Base-by-base conservation (phyloP, 2,888 invertebrate species). In the Eilema sororculum region DNA sequence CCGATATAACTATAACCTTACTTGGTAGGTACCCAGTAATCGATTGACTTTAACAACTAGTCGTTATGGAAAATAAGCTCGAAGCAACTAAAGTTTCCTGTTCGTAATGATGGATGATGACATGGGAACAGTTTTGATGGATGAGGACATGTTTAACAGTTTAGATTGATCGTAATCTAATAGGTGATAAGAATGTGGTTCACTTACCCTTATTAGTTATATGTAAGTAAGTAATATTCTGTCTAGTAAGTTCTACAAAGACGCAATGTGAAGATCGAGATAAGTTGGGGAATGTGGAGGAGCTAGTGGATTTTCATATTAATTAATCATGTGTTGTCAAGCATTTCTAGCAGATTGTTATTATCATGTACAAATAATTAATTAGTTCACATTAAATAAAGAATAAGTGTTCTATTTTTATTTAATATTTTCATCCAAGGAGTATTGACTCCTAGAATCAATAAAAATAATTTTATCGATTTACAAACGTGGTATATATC, bases 1-100 rank as follows among this genome's bases (percentile, higher is more conserved):
- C 80, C 74, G 79, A 84, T 81, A 85, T 83, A 84, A 75, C 75
- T 82, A 76, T 80, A 82, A 76, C 64, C 41, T 67, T 52, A 30
- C 63, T 16, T 1, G 30, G 30, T 46, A 60, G 46, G 2, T 22
- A 57, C 81, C 71, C 70, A 81, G 73, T 79, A 77, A 74, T 77
- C 72, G 72, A 73, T 71, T 71, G 63, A 67, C 64, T 80, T 79
- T 81, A 77, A 81, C 70, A 69, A 77, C 73, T 71, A 69, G 68
- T 67, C 69, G 62, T n/a, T 69, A 62, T 25, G 30, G 65, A 75
- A 79, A 80, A 73, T 73, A 80, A 69, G 64, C 67, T 72, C 60
- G 59, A 70, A 67, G 4, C 20, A 68, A 71, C 61, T 72, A 56
- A 72, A 70, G 52, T 75, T 65, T 33, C 60, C 57, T 25, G 37